Evolutionary conservation across 2,888 invertebrate species (phyloP).

Genomic region (Blastobasis lacticolella): DNA sequence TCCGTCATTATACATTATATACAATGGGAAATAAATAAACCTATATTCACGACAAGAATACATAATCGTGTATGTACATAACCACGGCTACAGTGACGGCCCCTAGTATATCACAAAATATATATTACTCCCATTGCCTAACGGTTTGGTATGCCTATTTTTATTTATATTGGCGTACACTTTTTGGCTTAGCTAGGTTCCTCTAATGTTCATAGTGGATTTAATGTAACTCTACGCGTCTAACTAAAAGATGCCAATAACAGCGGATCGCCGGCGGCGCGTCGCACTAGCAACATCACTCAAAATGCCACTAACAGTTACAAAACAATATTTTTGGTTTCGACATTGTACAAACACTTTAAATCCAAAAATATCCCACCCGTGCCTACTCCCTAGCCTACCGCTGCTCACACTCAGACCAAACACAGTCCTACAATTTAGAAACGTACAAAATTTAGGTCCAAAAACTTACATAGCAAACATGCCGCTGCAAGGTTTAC

Average conservation of each 20-base stretch:
- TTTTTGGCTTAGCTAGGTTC: conserved; percentile 64
- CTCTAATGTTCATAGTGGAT: conserved; percentile 6
- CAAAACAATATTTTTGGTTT: conserved; percentile 59
- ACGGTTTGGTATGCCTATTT: conserved; percentile 8
- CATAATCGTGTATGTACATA: conserved; percentile 62
- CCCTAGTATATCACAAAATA: conserved; percentile 50
- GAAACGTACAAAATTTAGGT: conserved; percentile 39
- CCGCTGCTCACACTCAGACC: background rate
- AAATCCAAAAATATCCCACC: conserved; percentile 44
- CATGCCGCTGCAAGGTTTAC: conserved; percentile 19
- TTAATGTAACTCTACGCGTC: background rate
- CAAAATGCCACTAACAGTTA: conserved; percentile 38
- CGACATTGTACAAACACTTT: conserved; percentile 52
- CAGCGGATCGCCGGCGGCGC: background rate
- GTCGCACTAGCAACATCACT: too few species aligned
- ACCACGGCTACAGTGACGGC: conserved; percentile 27
- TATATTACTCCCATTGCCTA: conserved; percentile 36
- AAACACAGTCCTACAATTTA: conserved; percentile 12
- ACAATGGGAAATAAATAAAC: conserved; percentile 69
- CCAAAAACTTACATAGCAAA: conserved; percentile 24
- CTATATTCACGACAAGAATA: conserved; percentile 54
- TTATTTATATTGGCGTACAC: conserved; percentile 44
- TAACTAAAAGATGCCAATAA: background rate
- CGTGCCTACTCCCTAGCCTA: conserved; percentile 6
- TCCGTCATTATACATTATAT: conserved; percentile 62